Base-by-base conservation (phyloP, 1,140 invertebrate species). In the Cydia pomonella region DNA sequence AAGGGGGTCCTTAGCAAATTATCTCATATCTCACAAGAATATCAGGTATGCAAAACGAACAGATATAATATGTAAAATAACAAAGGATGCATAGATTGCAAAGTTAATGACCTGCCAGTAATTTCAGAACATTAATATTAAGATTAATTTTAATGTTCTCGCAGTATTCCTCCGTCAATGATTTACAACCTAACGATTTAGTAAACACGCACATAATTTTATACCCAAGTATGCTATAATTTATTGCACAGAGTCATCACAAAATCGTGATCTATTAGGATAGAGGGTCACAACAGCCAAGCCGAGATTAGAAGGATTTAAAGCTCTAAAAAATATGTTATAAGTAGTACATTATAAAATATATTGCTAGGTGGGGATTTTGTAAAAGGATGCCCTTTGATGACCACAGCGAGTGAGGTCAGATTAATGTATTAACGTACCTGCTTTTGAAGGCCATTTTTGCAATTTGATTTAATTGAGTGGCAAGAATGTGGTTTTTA, bases 311-410 rank as follows among this genome's bases (percentile, higher is more conserved):
- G 18, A 10, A 59, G 18, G 7, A 23, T 59, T 59, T 59, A 10
- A 18, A 59, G 9, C 53, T 23, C 53, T 59, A 59, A 59, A 21
- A 23, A 21, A 21, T 10, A 59, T 23, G 53, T 59, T 0, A 12
- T 59, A 59, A 59, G 18, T 18, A 16, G 0, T 59, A 9, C 3
- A 21, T 59, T 59, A 23, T 0, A 23, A 23, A 13, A 21, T 59
- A 10, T 23, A 23, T 23, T 59, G 10, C 18, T 23, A 59, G 53
- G 47, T 53, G 5, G 5, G 4, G 53, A 59, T 18, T 59, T 59
- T 59, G 53, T 59, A 59, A 59, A 23, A 59, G 53, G 18, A 59
- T 59, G 53, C 53, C 53, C 53, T 21, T 59, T 59, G 47, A n/a
- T 59, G 53, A 59, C 53, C n/a, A 21, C 18, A 10, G 53, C 53